Percentiles rank a stretch among this genome's conserved stretches.
These are phyloP conservation scores for Rhinoptilus africanus DNA, from an alignment of 2,113 vertebrate genomes.

Conservation along the genomic window DNA sequence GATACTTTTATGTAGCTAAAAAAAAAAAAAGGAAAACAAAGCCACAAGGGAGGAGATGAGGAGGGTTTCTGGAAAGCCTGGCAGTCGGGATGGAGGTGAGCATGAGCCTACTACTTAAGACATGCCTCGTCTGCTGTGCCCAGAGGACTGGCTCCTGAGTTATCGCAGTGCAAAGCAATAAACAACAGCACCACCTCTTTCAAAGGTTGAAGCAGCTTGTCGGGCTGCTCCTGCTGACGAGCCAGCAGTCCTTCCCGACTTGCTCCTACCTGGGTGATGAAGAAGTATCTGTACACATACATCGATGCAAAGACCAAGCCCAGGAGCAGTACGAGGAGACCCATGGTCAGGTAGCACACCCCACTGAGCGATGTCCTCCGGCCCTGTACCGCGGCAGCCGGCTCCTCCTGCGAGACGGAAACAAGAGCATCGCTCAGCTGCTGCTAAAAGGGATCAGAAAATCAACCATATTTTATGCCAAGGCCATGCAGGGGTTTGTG, in stretches of 20 bases:
- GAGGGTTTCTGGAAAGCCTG: not conserved
- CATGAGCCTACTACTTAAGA: not conserved
- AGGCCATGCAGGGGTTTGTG: accelerated
- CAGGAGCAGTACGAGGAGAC: slow-evolving; percentile 86
- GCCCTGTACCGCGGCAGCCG: slow-evolving; percentile 57
- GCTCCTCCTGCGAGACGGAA: slow-evolving; percentile 68
- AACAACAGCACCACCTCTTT: not conserved
- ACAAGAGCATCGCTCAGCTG: accelerated
- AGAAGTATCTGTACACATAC: slow-evolving; percentile 93
- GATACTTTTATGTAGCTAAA: not conserved
- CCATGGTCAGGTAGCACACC: slow-evolving; percentile 88
- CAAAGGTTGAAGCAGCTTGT: not conserved
- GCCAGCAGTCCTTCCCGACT: not conserved
- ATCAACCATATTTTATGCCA: accelerated
- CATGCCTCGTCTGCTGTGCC: accelerated
- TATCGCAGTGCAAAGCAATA: not conserved
- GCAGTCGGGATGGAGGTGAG: not conserved
- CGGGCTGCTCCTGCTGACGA: not conserved
- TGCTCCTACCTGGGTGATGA: slow-evolving; percentile 82
- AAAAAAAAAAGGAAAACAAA: not conserved
- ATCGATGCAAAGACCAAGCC: slow-evolving; percentile 88
- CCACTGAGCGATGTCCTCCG: slow-evolving; percentile 79
- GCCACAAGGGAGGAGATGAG: not conserved
- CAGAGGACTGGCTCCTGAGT: not conserved
- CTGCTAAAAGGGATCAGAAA: not conserved